Base-by-base conservation (phyloP, 2,113 vertebrate genomes). In the Bettongia penicillata region DNA sequence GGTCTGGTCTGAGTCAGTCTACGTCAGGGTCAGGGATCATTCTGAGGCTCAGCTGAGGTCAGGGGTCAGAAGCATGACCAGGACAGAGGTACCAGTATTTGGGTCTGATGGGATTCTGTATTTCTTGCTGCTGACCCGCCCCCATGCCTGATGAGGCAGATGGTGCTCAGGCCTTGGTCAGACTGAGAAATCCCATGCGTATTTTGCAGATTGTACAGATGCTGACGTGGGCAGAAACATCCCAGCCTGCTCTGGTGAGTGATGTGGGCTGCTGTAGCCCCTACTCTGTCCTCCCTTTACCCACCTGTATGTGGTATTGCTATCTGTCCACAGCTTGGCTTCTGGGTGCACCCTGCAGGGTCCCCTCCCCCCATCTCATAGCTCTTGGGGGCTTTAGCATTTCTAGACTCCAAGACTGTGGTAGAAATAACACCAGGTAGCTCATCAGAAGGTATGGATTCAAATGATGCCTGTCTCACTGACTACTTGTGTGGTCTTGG, bases 201-300 rank as follows among this genome's bases (percentile, higher is more conserved):
- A 0, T 94, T 96, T 98, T 95, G 68, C 98, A 99, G 99, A 98
- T 24, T 99, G 99, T 97, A 96, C 53, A n/a, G 98, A 98, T 90
- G 96, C 95, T 91, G 99, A 99, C 96, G 97, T 99, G 93, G 98
- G 97, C 96, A 98, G 96, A 94, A 96, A 98, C 22, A 95, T 99
- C 95, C 98, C 99, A n/a, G 98, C 98, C 93, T 99, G 99, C 98
- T 99, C 97, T 0, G 99, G 99, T 99, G 98, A 99, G 99, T 51
- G 12, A 11, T 22, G 26, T 14, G 4, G 3, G 25, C 0, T 25
- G 3, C 77, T 11, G 10, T 1, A n/a, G 90, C n/a, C 24, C 93
- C 26, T 0, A 37, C 31, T 37, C 31, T 68, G 31, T 16, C 12
- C 31, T 68, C 61, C 61, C 28, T 68, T 68, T 68, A 61, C 61